Base-by-base conservation (phyloP, 2,797 vertebrate species). In the Sorex maritimensis region DNA sequence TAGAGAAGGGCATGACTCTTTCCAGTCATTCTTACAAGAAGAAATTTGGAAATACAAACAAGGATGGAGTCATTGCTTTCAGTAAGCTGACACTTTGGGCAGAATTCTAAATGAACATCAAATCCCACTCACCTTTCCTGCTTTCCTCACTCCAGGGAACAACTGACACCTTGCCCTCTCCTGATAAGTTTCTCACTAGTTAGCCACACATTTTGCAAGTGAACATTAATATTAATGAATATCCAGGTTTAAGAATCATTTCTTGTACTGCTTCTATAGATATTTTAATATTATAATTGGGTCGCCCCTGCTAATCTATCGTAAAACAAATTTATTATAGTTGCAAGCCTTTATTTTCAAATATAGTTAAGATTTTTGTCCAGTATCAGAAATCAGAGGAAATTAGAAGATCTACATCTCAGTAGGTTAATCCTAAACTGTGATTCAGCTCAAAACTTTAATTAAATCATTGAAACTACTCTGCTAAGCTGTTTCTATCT, bases 311-410 rank as follows among this genome's bases (percentile, higher is more conserved):
- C 52, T 84, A 85, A 0, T 73, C 77, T 26, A 28, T 21, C 65
- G 30, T 67, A 96, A 93, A 84, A 75, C 72, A 89, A 96, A 95
- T 96, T 67, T 72, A 97, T 88, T 96, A 93, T 69, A 85, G 0
- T 74, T 9, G 68, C 81, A 96, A 72, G 77, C 12, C 49, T 94
- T 94, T 79, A 92, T 92, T 96, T 94, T 79, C 84, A 41, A 63
- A 86, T 55, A 83, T 72, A 87, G 52, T 83, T 74, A 85, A 96
- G 88, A 90, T 81, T 87, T 90, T 41, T 46, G 28, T 74, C 55
- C 68, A 92, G 23, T 90, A 63, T 38, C 72, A 81, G 38, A 38
- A 82, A 28, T 46, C 14, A 26, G 30, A 15, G 52, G 34, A 82
- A 63, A 52, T 26, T 30, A 34, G 4, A 92, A 28, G 21, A 41